Evolutionary conservation across 1,140 invertebrate genomes (phyloP), one percentile per base, ranked within the genome.

Genomic region (Drosophila sp.): DNA sequence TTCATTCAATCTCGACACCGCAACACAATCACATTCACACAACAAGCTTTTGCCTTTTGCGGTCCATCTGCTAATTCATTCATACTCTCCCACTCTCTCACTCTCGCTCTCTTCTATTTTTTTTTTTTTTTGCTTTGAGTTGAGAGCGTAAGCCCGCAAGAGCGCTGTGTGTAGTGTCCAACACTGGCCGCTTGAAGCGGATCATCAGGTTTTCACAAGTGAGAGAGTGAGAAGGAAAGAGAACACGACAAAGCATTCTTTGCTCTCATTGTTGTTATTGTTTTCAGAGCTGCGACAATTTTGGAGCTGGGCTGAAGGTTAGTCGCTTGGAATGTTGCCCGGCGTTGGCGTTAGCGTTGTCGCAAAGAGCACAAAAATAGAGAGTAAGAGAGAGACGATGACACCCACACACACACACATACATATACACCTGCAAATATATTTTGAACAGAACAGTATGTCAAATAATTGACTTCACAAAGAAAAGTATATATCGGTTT

Each of bases 31-130:
- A 63, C 65, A 82, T 71, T 74, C 71, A 46, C 71, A 46, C 51
- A 63, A 64, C 61, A 65, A 76, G 62, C 72, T 83, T 16, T 62
- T 51, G 57, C 54, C 61, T 73, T 63, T 63, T 77, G 64, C 76
- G 76, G 80, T 83, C 80, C 80, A 84, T 84, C 83, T 70, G 80
- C 80, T 83, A 58, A 82, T 86, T 86, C 81, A 87, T 86, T 72
- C 70, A 86, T 66, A 54, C 56, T 41, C 53, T 50, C 36, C 41
- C 69, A 14, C 36, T 50, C 59, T 29, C 51, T 16, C 43, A 27
- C 34, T 38, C 59, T 62, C 11, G 27, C 14, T 4, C 45, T 27
- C 34, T 8, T n/a, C n/a, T n/a, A n/a, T n/a, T n/a, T n/a, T n/a
- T n/a, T n/a, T n/a, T n/a, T n/a, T n/a, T n/a, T n/a, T n/a, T n/a